Percentiles rank a stretch among this genome's conserved stretches.
Conservation (phyloP, 2,113 vertebrate genomes). For the Lagenorhynchus albirostris region DNA sequence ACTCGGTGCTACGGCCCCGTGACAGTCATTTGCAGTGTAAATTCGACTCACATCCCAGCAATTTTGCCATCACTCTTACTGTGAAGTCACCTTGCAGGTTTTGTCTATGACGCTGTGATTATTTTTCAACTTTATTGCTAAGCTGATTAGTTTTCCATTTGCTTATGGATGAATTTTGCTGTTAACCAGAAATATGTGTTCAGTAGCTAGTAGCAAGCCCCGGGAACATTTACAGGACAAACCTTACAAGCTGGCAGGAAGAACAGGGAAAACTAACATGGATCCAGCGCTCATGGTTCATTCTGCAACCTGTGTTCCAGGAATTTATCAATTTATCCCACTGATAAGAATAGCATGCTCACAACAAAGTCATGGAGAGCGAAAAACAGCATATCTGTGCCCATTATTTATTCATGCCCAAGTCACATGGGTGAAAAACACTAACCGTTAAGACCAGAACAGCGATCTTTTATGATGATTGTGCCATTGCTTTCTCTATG, state of each 20-base stretch:
- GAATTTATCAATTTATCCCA: conserved; percentile 61
- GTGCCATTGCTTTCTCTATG: conserved; percentile 23
- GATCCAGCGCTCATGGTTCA: conserved; percentile 30
- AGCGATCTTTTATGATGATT: conserved; percentile 58
- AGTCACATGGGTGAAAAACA: conserved; percentile 54
- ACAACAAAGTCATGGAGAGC: conserved; percentile 45
- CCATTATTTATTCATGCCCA: conserved; percentile 68
- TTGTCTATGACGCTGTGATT: conserved; percentile 26
- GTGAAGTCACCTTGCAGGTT: conserved; percentile 79
- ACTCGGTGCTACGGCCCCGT: background rate
- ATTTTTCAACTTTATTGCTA: conserved; percentile 67
- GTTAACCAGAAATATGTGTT: conserved; percentile 61
- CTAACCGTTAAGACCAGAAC: background rate
- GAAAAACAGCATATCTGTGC: conserved; percentile 48
- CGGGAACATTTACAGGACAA: conserved; percentile 6
- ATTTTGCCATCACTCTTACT: conserved; percentile 60
- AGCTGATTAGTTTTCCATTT: conserved; percentile 65
- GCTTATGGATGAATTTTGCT: conserved; percentile 55
- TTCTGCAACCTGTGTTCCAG: conserved; percentile 32
- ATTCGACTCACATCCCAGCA: conserved; percentile 77
- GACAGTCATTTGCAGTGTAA: conserved; percentile 67
- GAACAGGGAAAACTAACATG: conserved; percentile 60
- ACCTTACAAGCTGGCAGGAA: conserved; percentile 16
- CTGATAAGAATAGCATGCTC: conserved; percentile 49
- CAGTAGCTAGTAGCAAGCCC: background rate